Conservation (phyloP, 2,888 invertebrate species). For the Stegophylla sp. region DNA sequence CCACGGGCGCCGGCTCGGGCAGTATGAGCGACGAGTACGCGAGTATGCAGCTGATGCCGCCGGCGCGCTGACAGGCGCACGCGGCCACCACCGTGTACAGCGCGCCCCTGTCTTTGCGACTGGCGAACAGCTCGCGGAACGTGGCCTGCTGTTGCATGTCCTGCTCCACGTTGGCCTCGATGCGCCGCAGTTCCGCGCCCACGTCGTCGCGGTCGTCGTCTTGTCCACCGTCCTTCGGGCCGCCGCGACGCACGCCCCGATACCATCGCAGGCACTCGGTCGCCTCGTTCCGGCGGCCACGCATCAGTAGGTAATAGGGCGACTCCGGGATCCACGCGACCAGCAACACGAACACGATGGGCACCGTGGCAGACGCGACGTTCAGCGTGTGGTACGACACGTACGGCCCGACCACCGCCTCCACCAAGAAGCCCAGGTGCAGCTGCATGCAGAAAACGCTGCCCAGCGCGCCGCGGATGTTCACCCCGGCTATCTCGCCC, state of each 20-base stretch:
- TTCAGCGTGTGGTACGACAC: constrained; percentile 64
- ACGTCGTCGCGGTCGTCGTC: background rate
- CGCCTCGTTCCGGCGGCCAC: constrained; percentile 65
- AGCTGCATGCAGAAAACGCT: constrained; percentile 62
- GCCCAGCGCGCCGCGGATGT: constrained; percentile 62
- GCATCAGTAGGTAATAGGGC: constrained; percentile 70
- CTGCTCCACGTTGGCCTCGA: constrained; percentile 44
- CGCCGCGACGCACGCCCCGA: constrained; percentile 65
- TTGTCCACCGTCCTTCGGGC: constrained; percentile 16
- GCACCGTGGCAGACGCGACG: constrained; percentile 64
- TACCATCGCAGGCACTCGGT: background rate
- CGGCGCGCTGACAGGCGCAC: constrained; percentile 60
- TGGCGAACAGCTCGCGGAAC: constrained; percentile 60
- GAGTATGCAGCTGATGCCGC: constrained; percentile 61
- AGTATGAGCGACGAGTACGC: constrained; percentile 61
- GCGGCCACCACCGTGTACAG: constrained; percentile 61
- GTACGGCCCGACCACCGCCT: constrained; percentile 59
- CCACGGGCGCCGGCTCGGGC: constrained; percentile 57
- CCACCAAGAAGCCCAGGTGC: constrained; percentile 62
- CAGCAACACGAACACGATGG: constrained; percentile 66
- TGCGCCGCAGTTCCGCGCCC: constrained; percentile 47
- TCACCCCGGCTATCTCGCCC: constrained; percentile 62
- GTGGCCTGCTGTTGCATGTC: constrained; percentile 61
- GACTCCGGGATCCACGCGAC: constrained; percentile 67
- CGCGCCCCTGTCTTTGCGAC: constrained; percentile 60